These are phyloP conservation scores for Cyanoliseus patagonus DNA, from an alignment of 2,113 vertebrate genomes.

Conservation along the genomic window DNA sequence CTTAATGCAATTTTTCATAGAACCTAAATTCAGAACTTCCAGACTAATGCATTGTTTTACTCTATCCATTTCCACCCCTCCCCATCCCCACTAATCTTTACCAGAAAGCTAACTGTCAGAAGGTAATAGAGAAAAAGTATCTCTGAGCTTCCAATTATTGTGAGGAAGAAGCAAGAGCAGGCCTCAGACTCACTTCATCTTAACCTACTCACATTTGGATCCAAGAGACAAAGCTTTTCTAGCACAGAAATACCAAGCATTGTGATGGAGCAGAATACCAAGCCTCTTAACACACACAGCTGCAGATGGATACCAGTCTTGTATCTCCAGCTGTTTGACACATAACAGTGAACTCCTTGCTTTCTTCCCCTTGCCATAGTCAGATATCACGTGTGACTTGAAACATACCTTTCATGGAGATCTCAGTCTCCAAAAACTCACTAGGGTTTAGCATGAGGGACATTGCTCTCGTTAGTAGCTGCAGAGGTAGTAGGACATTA, in stretches of 20 bases:
- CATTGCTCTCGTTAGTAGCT: fast-evolving
- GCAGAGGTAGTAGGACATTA: neutral
- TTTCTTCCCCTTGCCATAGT: neutral
- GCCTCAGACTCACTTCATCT: neutral
- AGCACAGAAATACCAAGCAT: neutral
- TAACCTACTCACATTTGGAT: neutral
- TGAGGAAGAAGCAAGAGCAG: neutral
- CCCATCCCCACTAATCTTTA: neutral
- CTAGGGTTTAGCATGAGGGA: neutral
- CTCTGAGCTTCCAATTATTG: neutral
- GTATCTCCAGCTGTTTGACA: neutral
- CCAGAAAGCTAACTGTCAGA: neutral
- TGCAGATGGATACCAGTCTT: neutral
- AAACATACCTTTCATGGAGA: neutral
- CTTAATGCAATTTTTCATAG: neutral
- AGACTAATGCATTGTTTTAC: neutral
- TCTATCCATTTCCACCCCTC: neutral
- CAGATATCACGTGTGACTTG: neutral
- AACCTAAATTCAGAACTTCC: neutral
- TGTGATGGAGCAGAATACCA: neutral
- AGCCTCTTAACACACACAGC: neutral
- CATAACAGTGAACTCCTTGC: neutral
- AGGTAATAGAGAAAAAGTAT: neutral
- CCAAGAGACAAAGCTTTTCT: neutral
- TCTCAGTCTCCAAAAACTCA: neutral